Conservation (phyloP, 2,888 invertebrate genomes). For the Epistrophe eligans region DNA sequence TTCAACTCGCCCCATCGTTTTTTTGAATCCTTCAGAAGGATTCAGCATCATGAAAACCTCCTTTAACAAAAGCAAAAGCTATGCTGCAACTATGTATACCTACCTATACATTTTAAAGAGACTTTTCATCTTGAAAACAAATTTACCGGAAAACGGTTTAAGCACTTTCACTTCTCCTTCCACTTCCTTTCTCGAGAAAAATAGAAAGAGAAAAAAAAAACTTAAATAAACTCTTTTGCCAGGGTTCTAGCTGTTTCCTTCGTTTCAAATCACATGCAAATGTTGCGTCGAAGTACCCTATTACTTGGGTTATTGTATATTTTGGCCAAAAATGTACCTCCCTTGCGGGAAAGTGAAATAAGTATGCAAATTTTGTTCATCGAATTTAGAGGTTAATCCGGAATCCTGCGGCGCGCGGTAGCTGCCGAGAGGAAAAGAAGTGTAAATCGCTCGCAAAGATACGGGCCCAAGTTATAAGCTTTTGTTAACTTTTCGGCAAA, state of each 20-base stretch:
- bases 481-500: constrained; percentile 74
- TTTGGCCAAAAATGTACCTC: constrained; percentile 27
- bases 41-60: constrained; percentile 56
- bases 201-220: constrained; percentile 9
- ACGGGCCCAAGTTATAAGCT: constrained; percentile 54
- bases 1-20: constrained; percentile 53
- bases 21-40: constrained; percentile 59
- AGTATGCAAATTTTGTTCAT: constrained; percentile 67
- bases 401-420: constrained; percentile 2
- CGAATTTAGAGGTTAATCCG: constrained; percentile 59
- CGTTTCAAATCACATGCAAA: constrained; percentile 65
- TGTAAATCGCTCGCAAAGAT: constrained; percentile 63
- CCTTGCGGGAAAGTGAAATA: constrained; percentile 42
- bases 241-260: constrained; percentile 9
- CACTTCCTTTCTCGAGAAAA: background rate
- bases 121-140: constrained; percentile 73
- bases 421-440: constrained; percentile 25
- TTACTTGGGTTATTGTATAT: constrained; percentile 62
- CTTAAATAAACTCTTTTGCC: constrained; percentile 15
- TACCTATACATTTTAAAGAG: constrained; percentile 51
- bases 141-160: constrained; percentile 72
- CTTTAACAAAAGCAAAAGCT: background rate
- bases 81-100: constrained; percentile 4
- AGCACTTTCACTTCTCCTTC: constrained; percentile 49
- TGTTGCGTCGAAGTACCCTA: constrained; percentile 52